Evolutionary conservation across 2,113 vertebrate genomes (phyloP), one percentile per base, ranked within the genome.

Genomic region (Leptobrachium ailaonicum): DNA sequence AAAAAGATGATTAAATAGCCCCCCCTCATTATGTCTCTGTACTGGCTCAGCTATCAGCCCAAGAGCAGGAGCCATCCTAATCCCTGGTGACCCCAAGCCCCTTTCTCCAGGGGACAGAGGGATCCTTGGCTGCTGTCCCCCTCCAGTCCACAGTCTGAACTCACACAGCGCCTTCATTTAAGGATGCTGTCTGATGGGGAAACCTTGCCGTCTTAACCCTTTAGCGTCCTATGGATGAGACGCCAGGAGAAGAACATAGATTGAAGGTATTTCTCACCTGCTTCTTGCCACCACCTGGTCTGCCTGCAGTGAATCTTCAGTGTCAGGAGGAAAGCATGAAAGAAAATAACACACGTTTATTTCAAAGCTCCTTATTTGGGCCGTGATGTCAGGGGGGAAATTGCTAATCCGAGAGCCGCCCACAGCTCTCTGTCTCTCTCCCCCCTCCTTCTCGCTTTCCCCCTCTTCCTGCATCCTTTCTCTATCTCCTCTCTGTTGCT

Each of bases 361-460:
- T 94, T 89, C 88, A 89, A 89, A 94, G 89, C 91, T 94, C 93
- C 94, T 94, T 94, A 94, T 96, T 95, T 95, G 94, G 94, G 92
- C 93, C 94, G 92, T 94, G 94, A 95, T 94, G 93, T 96, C 87
- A 96, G 90, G 93, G 79, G 89, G 89, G 90, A 93, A 94, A 94
- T 93, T 90, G 91, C 87, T 89, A 91, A 86, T 90, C 71, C 77
- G 87, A 68, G 91, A 89, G 67, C 91, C 91, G 82, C 93, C 93
- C 90, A 90, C 87, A 90, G 88, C 83, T 83, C 77, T 71, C 47
- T 50, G 90, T 88, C 83, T 83, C 77, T 71, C 47, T 50, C 50
- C 69, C 63, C 79, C 66, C 68, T 70, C 53, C 58, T n/a, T 68
- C 79, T 32, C 72, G 13, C 56, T 60, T 58, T 43, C 71, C 73